Evolutionary conservation across 2,113 vertebrate species (phyloP), one percentile per base, ranked within the genome.

Genomic region (Cebus imitator): DNA sequence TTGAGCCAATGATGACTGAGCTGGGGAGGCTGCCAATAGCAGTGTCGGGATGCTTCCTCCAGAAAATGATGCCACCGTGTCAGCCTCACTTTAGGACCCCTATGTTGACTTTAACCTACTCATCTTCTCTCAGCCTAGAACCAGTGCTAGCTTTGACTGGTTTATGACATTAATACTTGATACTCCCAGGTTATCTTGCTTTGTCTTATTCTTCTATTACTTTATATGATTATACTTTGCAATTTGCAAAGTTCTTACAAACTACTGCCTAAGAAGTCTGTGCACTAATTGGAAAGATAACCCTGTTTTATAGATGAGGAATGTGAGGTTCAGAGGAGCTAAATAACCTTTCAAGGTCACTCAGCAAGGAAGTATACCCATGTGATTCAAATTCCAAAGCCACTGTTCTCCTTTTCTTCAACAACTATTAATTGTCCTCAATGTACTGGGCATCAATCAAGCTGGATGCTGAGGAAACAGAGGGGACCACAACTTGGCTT

Each of bases 181-280:
- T 70, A 45, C 27, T 72, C 64, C 50, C 7, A 2, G 64, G 20
- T 92, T 45, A 61, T 64, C 55, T 93, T 68, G 57, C 4, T 78
- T 61, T 35, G 68, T 93, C 48, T 97, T 73, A 64, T 85, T 85
- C 48, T 81, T 43, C 18, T 50, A 83, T 61, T 93, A 48, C 87
- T 91, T 85, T 78, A 80, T 43, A 27, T 94, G 90, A 95, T 10
- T 72, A 25, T 94, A 61, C 17, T 95, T 88, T 73, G 68, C 43
- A 94, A 61, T 68, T 58, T 89, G 7, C 48, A 79, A 89, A 96
- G 35, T 93, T 84, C 66, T 91, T 75, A 58, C 30, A 93, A 83
- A 27, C 93, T 58, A 90, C 20, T 70, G 45, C 48, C 50, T 79
- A 91, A 97, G 64, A 94, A 75, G n/a, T 79, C 70, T 94, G 23